A percentile compares a stretch with the other conserved stretches of the same genome.
These are phyloP conservation scores for Napeogenes inachia DNA, from an alignment of 2,888 invertebrate species.

Conservation along the genomic window DNA sequence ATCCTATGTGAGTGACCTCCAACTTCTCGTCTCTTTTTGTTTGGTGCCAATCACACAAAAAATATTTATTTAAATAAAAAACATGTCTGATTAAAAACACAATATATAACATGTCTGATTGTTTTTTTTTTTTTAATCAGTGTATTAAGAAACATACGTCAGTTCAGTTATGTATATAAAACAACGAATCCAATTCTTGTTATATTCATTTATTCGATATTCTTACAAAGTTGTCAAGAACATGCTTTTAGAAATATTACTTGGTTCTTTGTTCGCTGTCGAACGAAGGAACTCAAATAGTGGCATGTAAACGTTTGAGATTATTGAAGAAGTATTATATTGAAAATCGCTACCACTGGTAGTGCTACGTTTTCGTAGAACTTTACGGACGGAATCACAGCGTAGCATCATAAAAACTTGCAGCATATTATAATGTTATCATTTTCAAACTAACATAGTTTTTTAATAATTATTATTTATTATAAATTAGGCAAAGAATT, in stretches of 20 bases:
- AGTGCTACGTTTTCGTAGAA: too few species aligned
- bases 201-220: slow-evolving; percentile 15
- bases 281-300: slow-evolving; percentile 46
- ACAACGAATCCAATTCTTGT: not conserved
- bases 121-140: not conserved
- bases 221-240: slow-evolving; percentile 21
- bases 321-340: slow-evolving; percentile 50
- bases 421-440: too few species aligned
- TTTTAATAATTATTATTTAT: too few species aligned
- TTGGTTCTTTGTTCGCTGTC: slow-evolving; percentile 33
- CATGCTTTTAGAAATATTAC: slow-evolving; percentile 52
- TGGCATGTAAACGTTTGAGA: slow-evolving; percentile 45
- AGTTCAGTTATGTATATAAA: slow-evolving; percentile 1
- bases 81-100: too few species aligned
- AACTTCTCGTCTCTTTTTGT: too few species aligned
- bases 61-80: too few species aligned
- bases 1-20: too few species aligned
- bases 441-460: too few species aligned
- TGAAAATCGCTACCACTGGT: slow-evolving; percentile 33
- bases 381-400: too few species aligned
- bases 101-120: not conserved
- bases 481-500: too few species aligned
- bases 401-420: too few species aligned
- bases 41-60: too few species aligned
- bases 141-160: not conserved